Evolutionary conservation across 2,797 vertebrate genomes (phyloP).

Genomic region (Phalanger gymnotis): DNA sequence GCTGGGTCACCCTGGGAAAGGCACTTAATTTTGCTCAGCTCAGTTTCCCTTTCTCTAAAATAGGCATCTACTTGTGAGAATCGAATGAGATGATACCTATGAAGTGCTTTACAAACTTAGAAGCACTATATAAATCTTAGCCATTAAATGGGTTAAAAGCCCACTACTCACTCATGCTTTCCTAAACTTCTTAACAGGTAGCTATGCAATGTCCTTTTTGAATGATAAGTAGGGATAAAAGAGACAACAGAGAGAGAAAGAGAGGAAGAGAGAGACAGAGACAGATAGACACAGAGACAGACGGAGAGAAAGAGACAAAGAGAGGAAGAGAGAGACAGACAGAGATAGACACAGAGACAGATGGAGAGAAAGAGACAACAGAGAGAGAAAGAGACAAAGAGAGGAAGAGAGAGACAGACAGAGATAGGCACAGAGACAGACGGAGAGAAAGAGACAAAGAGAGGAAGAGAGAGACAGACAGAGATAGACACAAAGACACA

Average conservation of each 20-base stretch:
- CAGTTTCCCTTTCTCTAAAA: neutral
- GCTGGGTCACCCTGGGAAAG: neutral
- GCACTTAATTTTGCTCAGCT: neutral
- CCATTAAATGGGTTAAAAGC: neutral
- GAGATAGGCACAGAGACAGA: no score
- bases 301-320: neutral
- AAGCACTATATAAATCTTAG: neutral
- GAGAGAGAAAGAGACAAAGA: no score
- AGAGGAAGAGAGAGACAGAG: no score
- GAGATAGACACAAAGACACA: no score
- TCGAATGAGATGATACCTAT: neutral
- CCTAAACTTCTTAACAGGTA: neutral
- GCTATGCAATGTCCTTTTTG: neutral
- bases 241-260: no score
- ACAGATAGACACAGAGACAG: no score
- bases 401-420: neutral
- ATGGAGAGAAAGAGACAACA: no score
- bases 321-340: no score
- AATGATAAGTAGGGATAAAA: neutral
- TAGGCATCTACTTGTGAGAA: neutral
- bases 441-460: neutral
- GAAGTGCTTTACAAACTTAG: neutral
- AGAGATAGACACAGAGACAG: no score
- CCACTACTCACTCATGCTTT: neutral
- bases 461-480: no score